These are phyloP conservation scores for Danaus plexippus DNA, from an alignment of 1,140 invertebrate species.

Conservation along the genomic window DNA sequence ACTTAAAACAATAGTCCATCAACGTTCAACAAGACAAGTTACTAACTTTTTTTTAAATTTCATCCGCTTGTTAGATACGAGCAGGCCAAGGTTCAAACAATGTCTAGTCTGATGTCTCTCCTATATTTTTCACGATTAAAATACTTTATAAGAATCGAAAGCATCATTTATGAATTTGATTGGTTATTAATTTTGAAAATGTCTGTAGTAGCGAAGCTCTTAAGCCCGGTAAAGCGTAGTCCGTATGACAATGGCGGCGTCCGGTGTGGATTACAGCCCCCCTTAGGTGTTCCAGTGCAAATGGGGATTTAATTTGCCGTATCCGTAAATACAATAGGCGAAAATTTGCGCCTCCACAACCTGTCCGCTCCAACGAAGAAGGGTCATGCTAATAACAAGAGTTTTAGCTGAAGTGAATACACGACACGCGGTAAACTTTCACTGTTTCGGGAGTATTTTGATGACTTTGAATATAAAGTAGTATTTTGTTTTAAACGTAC, in stretches of 20 bases:
- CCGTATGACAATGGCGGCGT: conserved; percentile 45
- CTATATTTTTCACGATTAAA: too few species aligned
- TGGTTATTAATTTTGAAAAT: conserved; percentile 57
- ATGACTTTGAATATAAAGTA: too few species aligned
- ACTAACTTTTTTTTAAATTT: too few species aligned
- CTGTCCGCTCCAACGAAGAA: conserved; percentile 29
- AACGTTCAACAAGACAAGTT: too few species aligned
- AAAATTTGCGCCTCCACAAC: conserved; percentile 37
- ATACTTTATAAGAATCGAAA: too few species aligned
- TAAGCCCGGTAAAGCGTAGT: conserved; percentile 39
- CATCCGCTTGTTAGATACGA: too few species aligned
- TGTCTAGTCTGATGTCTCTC: too few species aligned
- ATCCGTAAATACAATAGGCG: conserved; percentile 54
- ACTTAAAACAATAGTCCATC: too few species aligned
- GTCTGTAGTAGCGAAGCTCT: conserved; percentile 39
- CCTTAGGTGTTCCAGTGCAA: conserved; percentile 47
- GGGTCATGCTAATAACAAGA: conserved; percentile 34
- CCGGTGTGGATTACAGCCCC: conserved; percentile 48
- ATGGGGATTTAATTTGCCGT: conserved; percentile 64
- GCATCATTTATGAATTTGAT: conserved; percentile 27
- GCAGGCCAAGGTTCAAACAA: too few species aligned
- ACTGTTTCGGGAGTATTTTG: too few species aligned
- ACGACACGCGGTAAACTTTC: too few species aligned
- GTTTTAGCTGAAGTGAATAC: conserved; percentile 23
- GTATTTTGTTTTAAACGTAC: too few species aligned